A percentile compares a stretch with the other conserved stretches of the same genome.
These are phyloP conservation scores for Steinernema hermaphroditum DNA, from an alignment of 2,888 invertebrate genomes.

Conservation along the genomic window DNA sequence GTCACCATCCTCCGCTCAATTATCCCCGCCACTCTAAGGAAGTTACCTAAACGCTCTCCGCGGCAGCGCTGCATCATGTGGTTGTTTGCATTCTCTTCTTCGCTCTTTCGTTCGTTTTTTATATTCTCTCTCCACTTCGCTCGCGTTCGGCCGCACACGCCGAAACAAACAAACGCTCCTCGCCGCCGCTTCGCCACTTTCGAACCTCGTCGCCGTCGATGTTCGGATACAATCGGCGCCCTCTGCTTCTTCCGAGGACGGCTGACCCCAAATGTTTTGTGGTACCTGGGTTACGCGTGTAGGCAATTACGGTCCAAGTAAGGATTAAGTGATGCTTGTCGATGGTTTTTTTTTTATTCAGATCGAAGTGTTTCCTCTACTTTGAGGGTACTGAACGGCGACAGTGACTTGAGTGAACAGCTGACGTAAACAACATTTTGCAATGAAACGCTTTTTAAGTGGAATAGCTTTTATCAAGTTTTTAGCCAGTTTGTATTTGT, in stretches of 20 bases:
- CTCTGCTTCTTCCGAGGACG: not conserved
- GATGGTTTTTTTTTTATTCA: no score
- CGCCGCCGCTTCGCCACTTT: not conserved
- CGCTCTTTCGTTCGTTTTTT: constrained; percentile 22
- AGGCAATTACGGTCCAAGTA: no score
- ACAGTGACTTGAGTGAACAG: no score
- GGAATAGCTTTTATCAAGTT: no score
- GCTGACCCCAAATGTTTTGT: constrained; percentile 14
- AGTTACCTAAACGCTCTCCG: constrained; percentile 8
- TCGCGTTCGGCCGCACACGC: constrained; percentile 5
- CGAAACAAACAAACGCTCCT: constrained; percentile 13
- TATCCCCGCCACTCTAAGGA: not conserved
- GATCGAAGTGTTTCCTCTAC: no score
- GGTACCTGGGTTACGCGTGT: not conserved
- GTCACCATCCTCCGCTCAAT: not conserved
- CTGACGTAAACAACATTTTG: no score
- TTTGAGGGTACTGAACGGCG: no score
- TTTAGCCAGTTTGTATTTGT: no score
- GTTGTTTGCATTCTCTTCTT: constrained; percentile 17
- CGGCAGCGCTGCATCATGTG: constrained; percentile 13
- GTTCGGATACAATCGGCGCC: constrained; percentile 1
- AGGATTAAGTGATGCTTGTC: no score
- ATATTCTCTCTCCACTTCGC: constrained; percentile 16
- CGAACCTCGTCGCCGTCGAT: not conserved
- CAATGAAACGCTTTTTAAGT: no score